Percentiles rank a stretch among this genome's conserved stretches.
These are phyloP conservation scores for Scalopus aquaticus DNA, from an alignment of 2,113 vertebrate species.

Conservation along the genomic window DNA sequence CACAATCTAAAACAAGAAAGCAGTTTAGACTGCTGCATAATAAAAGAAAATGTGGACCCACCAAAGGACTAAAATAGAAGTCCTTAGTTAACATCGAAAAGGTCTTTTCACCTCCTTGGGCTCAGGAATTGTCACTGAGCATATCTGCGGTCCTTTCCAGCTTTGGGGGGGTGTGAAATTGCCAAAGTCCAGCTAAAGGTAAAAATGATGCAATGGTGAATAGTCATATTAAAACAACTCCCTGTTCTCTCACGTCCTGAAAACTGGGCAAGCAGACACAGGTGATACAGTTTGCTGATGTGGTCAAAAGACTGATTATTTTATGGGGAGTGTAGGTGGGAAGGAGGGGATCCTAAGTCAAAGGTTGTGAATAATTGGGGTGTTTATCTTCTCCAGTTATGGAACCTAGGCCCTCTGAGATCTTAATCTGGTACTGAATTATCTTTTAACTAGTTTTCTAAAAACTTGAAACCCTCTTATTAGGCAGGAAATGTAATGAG, in stretches of 20 bases:
- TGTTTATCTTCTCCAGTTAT: constrained; percentile 14
- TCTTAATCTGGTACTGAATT: neutral
- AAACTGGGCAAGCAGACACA: neutral
- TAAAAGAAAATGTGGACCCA: too few species aligned
- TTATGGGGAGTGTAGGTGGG: neutral
- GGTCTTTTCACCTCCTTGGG: neutral
- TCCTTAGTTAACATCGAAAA: too few species aligned
- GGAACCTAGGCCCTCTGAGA: neutral
- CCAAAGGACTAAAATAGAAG: too few species aligned
- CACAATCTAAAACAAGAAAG: neutral
- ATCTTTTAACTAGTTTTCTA: constrained; percentile 12
- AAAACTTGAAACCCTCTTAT: neutral
- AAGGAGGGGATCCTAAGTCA: constrained; percentile 24
- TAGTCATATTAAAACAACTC: neutral
- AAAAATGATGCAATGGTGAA: constrained; percentile 47
- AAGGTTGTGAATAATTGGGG: constrained; percentile 27
- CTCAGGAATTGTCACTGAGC: neutral
- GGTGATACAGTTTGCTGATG: neutral
- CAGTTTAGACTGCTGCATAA: neutral
- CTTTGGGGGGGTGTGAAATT: neutral
- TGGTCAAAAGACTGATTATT: neutral
- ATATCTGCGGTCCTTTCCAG: neutral
- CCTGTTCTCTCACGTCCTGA: neutral
- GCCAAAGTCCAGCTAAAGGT: constrained; percentile 55
- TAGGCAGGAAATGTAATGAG: neutral